Base-by-base conservation (phyloP, 2,888 invertebrate species). In the Nysson spinosus region DNA sequence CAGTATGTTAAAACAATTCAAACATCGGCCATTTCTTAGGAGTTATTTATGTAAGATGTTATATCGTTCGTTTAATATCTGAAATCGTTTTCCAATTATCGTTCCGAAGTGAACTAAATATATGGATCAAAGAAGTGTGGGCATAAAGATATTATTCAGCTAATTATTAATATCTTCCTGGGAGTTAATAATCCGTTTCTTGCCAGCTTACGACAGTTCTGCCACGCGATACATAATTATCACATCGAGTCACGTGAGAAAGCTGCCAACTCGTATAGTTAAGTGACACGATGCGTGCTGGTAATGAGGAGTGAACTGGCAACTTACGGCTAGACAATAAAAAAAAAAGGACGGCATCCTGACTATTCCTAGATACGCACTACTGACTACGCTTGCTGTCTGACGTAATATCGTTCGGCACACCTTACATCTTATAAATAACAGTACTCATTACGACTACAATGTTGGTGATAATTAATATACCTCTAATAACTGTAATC, bases 281-380 rank as follows among this genome's bases (percentile, higher is more conserved):
- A 58, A 67, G 52, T 61, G 75, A 69, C 68, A 54, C 58, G 64
- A 62, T 74, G 74, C 74, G 74, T 75, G 75, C 52, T 37, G 34
- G 57, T 72, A 69, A 75, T 60, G 66, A 72, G 75, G 34, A 63
- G 35, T 67, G 56, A 57, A 60, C 66, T 50, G 62, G 50, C 66
- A 52, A 39, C 49, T 55, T 39, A 43, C 49, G 14, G 11, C 17
- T 0, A 4, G 24, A 4, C 1, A 11, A 22, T 4, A 11, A 30
- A 7, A 16, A 12, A 22, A 37, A 46, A 40, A 14, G 44, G 44
- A 46, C 37, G 64, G 40, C 24, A 34, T 5, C 12, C n/a, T 11
- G 6, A 35, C 16, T 35, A 12, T 22, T n/a, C 6, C 17, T 19
- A 24, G 28, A 9, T 43, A 16, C 30, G 28, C 19, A 26, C 17